Evolutionary conservation across 1,140 invertebrate species (phyloP), one percentile per base, ranked within the genome.

Genomic region (Whitmania pigra): DNA sequence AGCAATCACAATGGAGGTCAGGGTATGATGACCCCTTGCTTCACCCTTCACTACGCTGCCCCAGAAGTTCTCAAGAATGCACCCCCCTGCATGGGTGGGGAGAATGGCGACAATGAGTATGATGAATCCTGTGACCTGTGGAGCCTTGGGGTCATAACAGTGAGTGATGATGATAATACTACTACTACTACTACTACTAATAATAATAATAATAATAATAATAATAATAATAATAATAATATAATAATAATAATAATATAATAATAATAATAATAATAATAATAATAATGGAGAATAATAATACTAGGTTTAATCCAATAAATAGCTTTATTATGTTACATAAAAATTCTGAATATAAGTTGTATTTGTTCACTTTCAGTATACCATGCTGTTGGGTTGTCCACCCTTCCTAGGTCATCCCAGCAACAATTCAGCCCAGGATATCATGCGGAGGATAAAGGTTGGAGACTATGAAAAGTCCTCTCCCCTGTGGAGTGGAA

Each of bases 61-160:
- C 93, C 92, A 4, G 93, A 96, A 81, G 91, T 96, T 11, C 82
- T 95, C 0, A 81, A 84, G 67, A 82, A 72, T 60, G 78, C 80
- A 27, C 72, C 79, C 25, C 78, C 77, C 73, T 79, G 78, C 27
- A 78, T 79, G 54, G 22, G 22, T 13, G 22, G 22, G 29, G 22
- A 25, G 11, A 25, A 13, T 63, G 29, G 29, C 22, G 57, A 63
- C 22, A 74, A 77, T 72, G 85, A 85, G 2, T 95, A 95, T 81
- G 89, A 91, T 77, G 88, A 93, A 80, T 89, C 88, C 76, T 94
- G 92, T 85, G 92, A 95, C 83, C 81, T 94, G 36, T 96, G 93
- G 93, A 93, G 90, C 80, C 82, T 94, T 0, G 93, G 92, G 0
- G 91, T 93, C 6, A 90, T 94, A 75, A 81, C 93, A 82, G 87